A percentile compares a stretch with the other conserved stretches of the same genome.
These are phyloP conservation scores for Megatriorchis doriae DNA, from an alignment of 2,113 vertebrate species.

Conservation along the genomic window DNA sequence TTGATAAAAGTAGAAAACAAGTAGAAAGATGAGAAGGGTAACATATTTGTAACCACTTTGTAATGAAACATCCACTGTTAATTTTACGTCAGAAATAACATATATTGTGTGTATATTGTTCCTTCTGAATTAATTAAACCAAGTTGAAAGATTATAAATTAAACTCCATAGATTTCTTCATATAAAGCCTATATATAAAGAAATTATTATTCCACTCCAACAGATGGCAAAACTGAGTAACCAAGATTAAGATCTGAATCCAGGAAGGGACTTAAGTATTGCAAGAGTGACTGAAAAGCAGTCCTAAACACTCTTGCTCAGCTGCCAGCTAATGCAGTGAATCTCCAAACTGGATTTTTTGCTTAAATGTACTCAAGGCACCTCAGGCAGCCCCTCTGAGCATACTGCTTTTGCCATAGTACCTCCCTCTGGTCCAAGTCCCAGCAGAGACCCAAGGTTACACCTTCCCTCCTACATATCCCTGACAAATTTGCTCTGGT, in stretches of 20 bases:
- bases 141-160: background rate
- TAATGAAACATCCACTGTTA: background rate
- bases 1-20: background rate
- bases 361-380: background rate
- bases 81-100: background rate
- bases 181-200: background rate
- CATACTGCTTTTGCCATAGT: background rate
- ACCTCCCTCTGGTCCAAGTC: background rate
- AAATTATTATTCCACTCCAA: background rate
- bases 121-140: background rate
- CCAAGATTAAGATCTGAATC: background rate
- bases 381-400: background rate
- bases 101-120: background rate
- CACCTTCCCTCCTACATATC: background rate
- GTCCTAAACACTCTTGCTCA: background rate
- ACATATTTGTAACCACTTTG: background rate
- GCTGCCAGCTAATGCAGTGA: background rate
- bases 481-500: background rate
- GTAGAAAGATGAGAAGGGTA: background rate
- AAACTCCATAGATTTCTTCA: background rate
- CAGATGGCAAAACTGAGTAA: constrained; percentile 18
- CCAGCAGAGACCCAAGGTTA: background rate
- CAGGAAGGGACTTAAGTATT: background rate
- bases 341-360: background rate
- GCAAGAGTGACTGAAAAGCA: background rate